Conservation (phyloP, 2,888 invertebrate species). For the Limnephilus lunatus region DNA sequence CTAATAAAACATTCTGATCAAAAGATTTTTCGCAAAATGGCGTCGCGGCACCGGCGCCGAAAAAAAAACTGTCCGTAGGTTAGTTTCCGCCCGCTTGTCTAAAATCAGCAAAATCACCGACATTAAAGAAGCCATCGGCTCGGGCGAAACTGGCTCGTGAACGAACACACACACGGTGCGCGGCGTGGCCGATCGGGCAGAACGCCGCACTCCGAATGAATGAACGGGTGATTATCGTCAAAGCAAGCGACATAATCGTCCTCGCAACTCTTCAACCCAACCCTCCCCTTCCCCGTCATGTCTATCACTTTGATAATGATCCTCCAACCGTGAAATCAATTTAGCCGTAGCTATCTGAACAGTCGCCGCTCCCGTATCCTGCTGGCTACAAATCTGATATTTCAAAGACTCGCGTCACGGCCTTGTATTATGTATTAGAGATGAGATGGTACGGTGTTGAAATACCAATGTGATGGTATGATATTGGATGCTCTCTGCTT, state of each 20-base stretch:
- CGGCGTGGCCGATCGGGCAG: slow-evolving; percentile 45
- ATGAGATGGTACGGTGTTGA: neutral
- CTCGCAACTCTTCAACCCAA: slow-evolving; percentile 32
- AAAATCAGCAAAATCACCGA: slow-evolving; percentile 48
- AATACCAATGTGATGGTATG: slow-evolving; percentile 5
- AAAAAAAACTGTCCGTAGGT: slow-evolving; percentile 35
- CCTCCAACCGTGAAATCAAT: slow-evolving; percentile 66
- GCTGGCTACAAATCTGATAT: slow-evolving; percentile 63
- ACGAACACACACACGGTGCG: slow-evolving; percentile 37
- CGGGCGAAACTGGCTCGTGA: neutral
- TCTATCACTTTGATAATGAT: slow-evolving; percentile 63
- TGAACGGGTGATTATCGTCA: slow-evolving; percentile 62
- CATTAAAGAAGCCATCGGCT: slow-evolving; percentile 48
- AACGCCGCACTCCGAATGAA: slow-evolving; percentile 47
- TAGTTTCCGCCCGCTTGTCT: slow-evolving; percentile 41
- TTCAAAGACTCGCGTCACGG: slow-evolving; percentile 57
- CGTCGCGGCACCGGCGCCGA: neutral
- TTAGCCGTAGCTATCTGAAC: slow-evolving; percentile 63
- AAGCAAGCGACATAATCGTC: slow-evolving; percentile 63
- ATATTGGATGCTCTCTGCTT: neutral
- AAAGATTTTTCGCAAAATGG: slow-evolving; percentile 23
- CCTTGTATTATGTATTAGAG: neutral
- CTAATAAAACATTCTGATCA: neutral
- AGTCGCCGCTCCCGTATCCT: slow-evolving; percentile 56
- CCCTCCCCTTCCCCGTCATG: slow-evolving; percentile 38